Conservation (phyloP, 2,113 vertebrate genomes). For the Tringa solitaria region DNA sequence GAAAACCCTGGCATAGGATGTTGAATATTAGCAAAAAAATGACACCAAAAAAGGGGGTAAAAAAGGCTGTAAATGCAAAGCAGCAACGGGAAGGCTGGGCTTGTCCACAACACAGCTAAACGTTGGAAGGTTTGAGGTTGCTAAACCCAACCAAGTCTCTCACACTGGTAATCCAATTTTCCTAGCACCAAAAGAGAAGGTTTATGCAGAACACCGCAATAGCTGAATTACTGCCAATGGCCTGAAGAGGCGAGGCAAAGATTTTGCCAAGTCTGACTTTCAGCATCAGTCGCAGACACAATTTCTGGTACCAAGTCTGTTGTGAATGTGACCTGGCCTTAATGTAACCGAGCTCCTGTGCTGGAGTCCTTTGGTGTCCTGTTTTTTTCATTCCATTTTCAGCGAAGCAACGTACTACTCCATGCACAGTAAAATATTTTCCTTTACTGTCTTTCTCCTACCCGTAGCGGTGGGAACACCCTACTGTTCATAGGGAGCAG, state of each 20-base stretch:
- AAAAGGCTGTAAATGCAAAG: background rate
- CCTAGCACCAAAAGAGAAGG: background rate
- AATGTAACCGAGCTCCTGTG: background rate
- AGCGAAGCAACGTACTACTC: fast-evolving
- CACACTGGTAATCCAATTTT: background rate
- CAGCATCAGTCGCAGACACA: fast-evolving
- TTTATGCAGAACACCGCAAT: background rate
- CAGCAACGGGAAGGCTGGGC: background rate
- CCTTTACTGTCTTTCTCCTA: background rate
- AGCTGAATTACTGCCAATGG: background rate
- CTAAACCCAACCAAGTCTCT: background rate
- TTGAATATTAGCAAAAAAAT: background rate
- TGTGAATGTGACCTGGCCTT: background rate
- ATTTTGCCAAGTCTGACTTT: background rate
- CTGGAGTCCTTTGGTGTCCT: background rate
- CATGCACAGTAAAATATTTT: background rate
- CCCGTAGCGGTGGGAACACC: background rate
- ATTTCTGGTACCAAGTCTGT: background rate
- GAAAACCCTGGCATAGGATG: background rate
- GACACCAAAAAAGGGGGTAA: background rate
- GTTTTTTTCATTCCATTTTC: background rate
- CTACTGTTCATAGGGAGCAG: background rate
- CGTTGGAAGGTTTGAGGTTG: background rate
- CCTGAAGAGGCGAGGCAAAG: background rate
- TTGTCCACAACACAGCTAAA: background rate